Base-by-base conservation (phyloP, 2,888 invertebrate genomes). In the Eristalis arbustorum region DNA sequence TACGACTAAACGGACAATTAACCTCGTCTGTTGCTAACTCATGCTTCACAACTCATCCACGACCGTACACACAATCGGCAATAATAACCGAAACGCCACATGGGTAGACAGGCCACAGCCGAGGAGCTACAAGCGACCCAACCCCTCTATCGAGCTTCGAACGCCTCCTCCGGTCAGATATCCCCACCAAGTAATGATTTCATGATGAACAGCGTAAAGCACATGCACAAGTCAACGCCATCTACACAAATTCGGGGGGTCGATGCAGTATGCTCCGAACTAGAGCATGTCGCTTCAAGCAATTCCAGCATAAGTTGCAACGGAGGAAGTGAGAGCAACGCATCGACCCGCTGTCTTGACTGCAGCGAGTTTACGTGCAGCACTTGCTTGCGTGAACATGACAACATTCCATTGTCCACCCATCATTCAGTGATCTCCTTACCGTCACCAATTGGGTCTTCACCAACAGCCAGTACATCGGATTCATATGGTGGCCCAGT, bases 361-460 rank as follows among this genome's bases (percentile, higher is more conserved):
- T 97, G 97, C 92, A 95, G 95, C 89, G 96, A 97, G 91, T 93
- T 95, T 63, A 94, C 95, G 90, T 97, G 97, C 92, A 95, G 96
- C 91, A 95, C 95, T 87, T 97, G 97, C 92, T 94, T 96, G 81
- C 94, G 95, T 89, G 95, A 95, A 88, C 95, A 96, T 90, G 95
- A 95, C 88, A 94, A 95, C 31, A 96, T 96, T 84, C 94, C 96
- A 88, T 93, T 95, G 88, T 94, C 96, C 62, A 94, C 95, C 89
- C 96, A 96, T 88, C 96, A 97, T 91, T 94, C 94, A 11, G 93
- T 95, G 62, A 93, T 95, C 4, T 94, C 95, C 28, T 88, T 92
- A 78, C 92, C 92, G 5, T 90, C 91, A 5, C 92, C 92, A 1
- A 94, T 95, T 87, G 94, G 94, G 68, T 94, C 94, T 88, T 94